Evolutionary conservation across 2,888 invertebrate species (phyloP).

Genomic region (Drosophila algonquin): DNA sequence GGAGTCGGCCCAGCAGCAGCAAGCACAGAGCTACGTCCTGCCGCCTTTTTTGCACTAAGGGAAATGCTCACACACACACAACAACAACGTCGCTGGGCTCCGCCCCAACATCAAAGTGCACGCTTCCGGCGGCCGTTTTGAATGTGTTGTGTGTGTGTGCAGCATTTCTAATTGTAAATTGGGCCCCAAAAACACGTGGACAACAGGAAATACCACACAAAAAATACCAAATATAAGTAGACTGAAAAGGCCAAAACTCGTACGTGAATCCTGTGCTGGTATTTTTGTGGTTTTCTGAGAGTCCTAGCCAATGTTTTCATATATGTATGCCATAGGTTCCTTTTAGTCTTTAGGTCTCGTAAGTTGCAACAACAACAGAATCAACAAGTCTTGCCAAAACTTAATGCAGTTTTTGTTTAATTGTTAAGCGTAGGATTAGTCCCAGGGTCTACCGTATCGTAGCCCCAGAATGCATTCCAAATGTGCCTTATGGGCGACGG

Average conservation of each 20-base stretch:
- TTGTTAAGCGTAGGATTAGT: conserved; percentile 31
- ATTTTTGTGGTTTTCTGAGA: conserved; percentile 3
- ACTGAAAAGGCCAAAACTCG: background rate
- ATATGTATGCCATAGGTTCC: conserved; percentile 66
- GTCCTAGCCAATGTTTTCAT: conserved; percentile 22
- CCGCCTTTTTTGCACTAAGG: conserved; percentile 84
- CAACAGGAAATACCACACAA: conserved; percentile 39
- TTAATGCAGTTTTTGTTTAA: conserved; percentile 51
- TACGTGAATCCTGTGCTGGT: too few relatives aligned
- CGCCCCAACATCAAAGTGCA: conserved; percentile 27
- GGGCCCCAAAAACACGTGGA: background rate
- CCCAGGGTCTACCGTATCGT: background rate
- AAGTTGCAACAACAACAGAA: conserved; percentile 77
- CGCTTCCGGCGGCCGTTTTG: conserved; percentile 75
- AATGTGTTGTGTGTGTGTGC: conserved; percentile 54
- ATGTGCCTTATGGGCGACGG: conserved; percentile 77
- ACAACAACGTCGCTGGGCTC: conserved; percentile 43
- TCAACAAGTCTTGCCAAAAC: conserved; percentile 82
- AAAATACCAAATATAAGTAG: background rate
- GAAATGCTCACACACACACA: conserved; percentile 83
- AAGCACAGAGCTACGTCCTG: conserved; percentile 84
- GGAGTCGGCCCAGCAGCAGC: conserved; percentile 70
- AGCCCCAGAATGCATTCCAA: conserved; percentile 76
- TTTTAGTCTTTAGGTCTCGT: conserved; percentile 47
- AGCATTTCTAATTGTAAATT: conserved; percentile 61